phyloP scores from a whole-genome alignment of 2,113 vertebrate species.

The Machaerirhynchus nigripectus region DNA sequence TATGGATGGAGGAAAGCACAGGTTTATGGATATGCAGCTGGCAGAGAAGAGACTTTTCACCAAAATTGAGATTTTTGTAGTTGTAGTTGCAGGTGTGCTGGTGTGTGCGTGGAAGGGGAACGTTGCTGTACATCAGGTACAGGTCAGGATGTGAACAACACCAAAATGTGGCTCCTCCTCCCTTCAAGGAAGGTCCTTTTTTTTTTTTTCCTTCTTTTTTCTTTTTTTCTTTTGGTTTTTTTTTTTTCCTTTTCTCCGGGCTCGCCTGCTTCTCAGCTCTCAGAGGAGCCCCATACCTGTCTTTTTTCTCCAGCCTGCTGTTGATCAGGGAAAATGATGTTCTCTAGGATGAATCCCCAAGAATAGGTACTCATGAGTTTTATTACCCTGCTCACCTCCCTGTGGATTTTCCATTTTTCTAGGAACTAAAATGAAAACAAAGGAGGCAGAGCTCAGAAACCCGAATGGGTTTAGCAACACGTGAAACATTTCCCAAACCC shows the following conservation, averaged over 20 bases:
- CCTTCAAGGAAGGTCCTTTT: not conserved
- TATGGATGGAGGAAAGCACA: not conserved
- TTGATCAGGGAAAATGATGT: not conserved
- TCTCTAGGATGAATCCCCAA: not conserved
- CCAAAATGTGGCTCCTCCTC: not conserved
- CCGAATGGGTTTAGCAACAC: not conserved
- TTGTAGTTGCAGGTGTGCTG: not conserved
- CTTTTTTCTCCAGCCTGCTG: not conserved
- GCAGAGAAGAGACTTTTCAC: not conserved
- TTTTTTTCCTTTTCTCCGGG: not conserved
- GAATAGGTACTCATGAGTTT: not conserved
- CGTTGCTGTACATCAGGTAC: accelerated
- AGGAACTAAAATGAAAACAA: not conserved
- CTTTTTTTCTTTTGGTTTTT: accelerated
- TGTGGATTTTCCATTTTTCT: not conserved
- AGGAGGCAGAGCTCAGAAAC: not conserved
- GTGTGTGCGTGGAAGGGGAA: accelerated
- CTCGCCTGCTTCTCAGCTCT: not conserved
- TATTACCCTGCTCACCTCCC: not conserved
- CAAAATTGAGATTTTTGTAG: not conserved
- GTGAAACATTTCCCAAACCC: not conserved
- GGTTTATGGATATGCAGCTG: not conserved
- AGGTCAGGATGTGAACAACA: not conserved
- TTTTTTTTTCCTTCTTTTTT: accelerated
- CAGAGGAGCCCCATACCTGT: not conserved